Conservation (phyloP, 2,888 invertebrate genomes). For the Marronus borbonicus region DNA sequence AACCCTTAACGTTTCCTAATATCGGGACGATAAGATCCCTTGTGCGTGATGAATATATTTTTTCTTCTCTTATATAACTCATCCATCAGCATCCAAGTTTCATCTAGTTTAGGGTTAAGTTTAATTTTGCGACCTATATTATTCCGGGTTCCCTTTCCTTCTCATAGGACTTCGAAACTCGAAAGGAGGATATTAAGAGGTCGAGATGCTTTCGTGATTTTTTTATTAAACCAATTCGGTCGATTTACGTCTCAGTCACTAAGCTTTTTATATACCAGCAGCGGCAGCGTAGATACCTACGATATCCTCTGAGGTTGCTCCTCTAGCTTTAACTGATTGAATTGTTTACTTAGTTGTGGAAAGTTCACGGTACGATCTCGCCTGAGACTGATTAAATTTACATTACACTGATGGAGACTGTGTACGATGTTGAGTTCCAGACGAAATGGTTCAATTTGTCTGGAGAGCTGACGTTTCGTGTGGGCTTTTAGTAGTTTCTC, state of each 20-base stretch:
- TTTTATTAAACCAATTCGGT: conserved; percentile 40
- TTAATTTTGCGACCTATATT: conserved; percentile 31
- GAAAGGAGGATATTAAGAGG: conserved; percentile 21
- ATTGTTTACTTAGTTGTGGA: conserved; percentile 19
- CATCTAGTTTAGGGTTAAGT: conserved; percentile 44
- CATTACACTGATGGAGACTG: conserved; percentile 23
- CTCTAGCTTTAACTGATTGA: conserved; percentile 28
- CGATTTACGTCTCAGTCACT: conserved; percentile 22
- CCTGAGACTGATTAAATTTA: conserved; percentile 38
- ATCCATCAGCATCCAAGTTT: conserved; percentile 18
- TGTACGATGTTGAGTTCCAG: not conserved
- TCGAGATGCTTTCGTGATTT: conserved; percentile 28
- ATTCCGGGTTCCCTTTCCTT: conserved; percentile 4
- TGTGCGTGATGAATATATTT: conserved; percentile 44
- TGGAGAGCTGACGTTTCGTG: conserved; percentile 14
- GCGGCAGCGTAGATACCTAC: not conserved
- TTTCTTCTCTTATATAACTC: conserved; percentile 34
- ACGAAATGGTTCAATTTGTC: conserved; percentile 15
- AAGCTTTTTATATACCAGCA: conserved; percentile 12
- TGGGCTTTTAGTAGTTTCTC: not conserved
- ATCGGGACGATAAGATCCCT: conserved; percentile 39
- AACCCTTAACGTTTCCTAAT: conserved; percentile 41
- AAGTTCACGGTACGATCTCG: conserved; percentile 24
- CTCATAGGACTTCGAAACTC: conserved; percentile 14
- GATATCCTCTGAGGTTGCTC: not conserved